Evolutionary conservation across 2,888 invertebrate species (phyloP), one percentile per base, ranked within the genome.

Genomic region (Phorcus lineatus): DNA sequence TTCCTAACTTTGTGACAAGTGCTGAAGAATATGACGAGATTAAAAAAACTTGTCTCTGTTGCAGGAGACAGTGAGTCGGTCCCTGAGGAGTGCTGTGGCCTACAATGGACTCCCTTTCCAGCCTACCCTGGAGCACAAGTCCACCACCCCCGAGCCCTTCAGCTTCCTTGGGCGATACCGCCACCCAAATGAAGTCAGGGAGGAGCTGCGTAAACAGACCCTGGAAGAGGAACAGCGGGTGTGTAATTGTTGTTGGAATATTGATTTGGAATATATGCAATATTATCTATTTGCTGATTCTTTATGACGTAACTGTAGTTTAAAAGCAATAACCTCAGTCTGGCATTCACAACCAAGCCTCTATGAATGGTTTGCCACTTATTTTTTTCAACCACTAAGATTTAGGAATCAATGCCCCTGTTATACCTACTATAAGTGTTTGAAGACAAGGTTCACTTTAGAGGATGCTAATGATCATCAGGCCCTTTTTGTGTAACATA

Each of bases 141-240:
- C 75, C 28, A 91, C 91, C 1, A 88, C 89, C 36, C 86, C 88
- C 16, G 84, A 93, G 79, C 96, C 96, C 17, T 96, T 96, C 89
- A 96, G 95, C 84, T 96, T 96, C 93, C 96, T 96, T 81, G 94
- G 95, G 79, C 92, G 95, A 17, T 95, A 96, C 91, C 95, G 95
- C 88, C 93, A 94, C 80, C 87, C 95, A 36, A 93, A 94, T 77
- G 93, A 94, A 62, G 95, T 94, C 79, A 95, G 95, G 84, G 95
- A 96, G 83, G 94, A 95, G 86, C 94, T 94, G 86, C 95, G 96
- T 11, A 94, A 95, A 84, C 94, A 94, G 83, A 77, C 86, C 81
- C 62, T 89, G 7, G 92, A 92, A 74, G 90, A 92, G 40, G 91
- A 91, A 79, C 86, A 79, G 62, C 89, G 87, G 89, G 92, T 92